A percentile compares a stretch with the other conserved stretches of the same genome.
Evolutionary conservation across 2,113 vertebrate genomes (phyloP).

Genomic region (Noturus placidus): DNA sequence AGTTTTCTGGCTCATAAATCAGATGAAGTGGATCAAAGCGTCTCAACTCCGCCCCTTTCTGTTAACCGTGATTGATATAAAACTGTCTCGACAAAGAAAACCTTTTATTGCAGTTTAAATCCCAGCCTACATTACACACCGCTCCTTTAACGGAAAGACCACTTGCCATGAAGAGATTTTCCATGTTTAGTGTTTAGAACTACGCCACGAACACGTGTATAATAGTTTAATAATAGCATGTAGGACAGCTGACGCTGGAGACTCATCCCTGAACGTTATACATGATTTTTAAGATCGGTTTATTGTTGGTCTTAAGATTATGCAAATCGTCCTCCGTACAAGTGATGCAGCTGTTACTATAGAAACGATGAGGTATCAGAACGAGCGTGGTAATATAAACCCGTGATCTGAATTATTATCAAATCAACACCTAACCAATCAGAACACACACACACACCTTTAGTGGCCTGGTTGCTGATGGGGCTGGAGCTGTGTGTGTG

Average conservation of each 20-base stretch:
- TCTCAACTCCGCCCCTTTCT: background rate
- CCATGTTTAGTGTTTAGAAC: background rate
- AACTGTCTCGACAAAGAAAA: background rate
- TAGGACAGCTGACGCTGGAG: background rate
- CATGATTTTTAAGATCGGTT: background rate
- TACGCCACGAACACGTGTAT: background rate
- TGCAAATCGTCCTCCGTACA: too few species aligned
- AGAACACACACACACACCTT: conserved; percentile 69
- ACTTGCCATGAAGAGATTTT: background rate
- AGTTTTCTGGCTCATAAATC: background rate
- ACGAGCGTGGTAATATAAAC: conserved; percentile 70
- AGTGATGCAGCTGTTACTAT: background rate
- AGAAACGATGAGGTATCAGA: background rate
- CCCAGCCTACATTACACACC: background rate
- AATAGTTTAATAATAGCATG: background rate
- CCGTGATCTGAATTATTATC: background rate
- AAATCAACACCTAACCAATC: background rate
- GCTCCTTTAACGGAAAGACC: background rate
- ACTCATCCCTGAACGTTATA: background rate
- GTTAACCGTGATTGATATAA: background rate
- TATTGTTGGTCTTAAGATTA: too few species aligned
- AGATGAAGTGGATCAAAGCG: background rate
- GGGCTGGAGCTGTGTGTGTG: conserved; percentile 82
- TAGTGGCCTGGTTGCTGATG: conserved; percentile 89
- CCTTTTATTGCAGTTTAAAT: background rate